Conservation (phyloP, 1,140 invertebrate species). For the Callitettix versicolor region DNA sequence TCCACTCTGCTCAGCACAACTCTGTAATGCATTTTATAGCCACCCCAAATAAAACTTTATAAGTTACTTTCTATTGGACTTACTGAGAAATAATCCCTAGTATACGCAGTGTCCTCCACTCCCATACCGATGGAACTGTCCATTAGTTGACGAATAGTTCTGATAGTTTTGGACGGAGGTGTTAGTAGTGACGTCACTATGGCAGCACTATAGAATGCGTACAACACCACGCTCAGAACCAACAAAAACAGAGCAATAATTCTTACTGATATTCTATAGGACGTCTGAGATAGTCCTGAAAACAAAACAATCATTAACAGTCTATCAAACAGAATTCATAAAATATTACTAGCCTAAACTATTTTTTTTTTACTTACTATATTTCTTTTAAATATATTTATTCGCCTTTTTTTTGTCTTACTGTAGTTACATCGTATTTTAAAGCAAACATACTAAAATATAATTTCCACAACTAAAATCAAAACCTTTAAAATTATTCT, state of each 20-base stretch:
- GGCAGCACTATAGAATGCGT: slow-evolving; percentile 12
- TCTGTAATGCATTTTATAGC: too few species aligned
- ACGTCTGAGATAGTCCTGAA: slow-evolving; percentile 2
- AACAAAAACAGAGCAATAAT: slow-evolving; percentile 3
- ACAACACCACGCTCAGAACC: slow-evolving; percentile 10
- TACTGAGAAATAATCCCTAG: slow-evolving; percentile 10
- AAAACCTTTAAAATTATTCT: too few species aligned
- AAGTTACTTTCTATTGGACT: too few species aligned
- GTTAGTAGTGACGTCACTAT: slow-evolving; percentile 11
- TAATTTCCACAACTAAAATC: too few species aligned
- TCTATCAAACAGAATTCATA: neutral
- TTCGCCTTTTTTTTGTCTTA: neutral
- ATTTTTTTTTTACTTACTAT: too few species aligned
- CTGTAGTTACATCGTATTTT: neutral
- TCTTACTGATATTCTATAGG: neutral
- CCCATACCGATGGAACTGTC: slow-evolving; percentile 3
- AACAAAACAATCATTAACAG: neutral
- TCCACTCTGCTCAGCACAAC: too few species aligned
- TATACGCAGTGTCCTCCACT: slow-evolving; percentile 8
- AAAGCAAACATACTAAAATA: too few species aligned
- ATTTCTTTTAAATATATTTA: too few species aligned
- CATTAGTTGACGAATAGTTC: slow-evolving; percentile 5
- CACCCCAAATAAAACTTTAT: too few species aligned
- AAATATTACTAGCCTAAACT: too few species aligned
- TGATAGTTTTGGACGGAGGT: slow-evolving; percentile 3